Base-by-base conservation (phyloP, 2,888 invertebrate genomes). In the Sesamia inferens region DNA sequence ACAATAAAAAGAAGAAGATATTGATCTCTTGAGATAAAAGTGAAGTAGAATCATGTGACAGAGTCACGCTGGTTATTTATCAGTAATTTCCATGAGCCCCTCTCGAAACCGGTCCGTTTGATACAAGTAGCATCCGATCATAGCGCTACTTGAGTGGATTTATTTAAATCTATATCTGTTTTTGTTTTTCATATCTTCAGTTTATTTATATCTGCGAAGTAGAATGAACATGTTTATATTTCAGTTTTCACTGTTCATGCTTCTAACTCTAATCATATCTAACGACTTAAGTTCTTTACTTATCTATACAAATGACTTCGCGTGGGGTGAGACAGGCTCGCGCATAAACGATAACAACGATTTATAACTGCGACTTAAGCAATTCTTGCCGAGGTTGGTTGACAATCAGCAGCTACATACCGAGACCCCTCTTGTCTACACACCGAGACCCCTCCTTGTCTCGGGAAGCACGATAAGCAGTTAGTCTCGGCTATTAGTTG, bases 11-110 rank as follows among this genome's bases (percentile, higher is more conserved):
- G 42, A 54, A 54, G 59, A 67, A 59, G 57, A 59, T 69, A 51
- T 55, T 69, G 61, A 69, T 62, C 42, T 69, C 8, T 19, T 14
- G 13, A 48, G 85, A 86, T 84, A 76, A 70, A n/a, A 16, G 0
- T 66, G 2, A 70, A 84, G 85, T 61, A 64, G 48, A 86, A 68
- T 84, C 84, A 84, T 82, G 74, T 84, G 84, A 84, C 44, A 8
- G 7, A 71, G 84, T 82, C 82, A 78, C 82, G 63, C 77, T 70
- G 70, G 66, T 39, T 58, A 63, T 31, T 62, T 84, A 85, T 85
- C 82, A 55, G 67, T 71, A 75, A 84, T 86, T 81, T 84, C 65
- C 6, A 16, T 68, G 71, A 81, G 71, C 58, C 64, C 67, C 74
- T 65, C 86, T 83, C 24, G 19, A 81, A 2, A 55, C 63, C 83